Conservation (phyloP, 2,113 vertebrate genomes). For the Chunga burmeisteri region DNA sequence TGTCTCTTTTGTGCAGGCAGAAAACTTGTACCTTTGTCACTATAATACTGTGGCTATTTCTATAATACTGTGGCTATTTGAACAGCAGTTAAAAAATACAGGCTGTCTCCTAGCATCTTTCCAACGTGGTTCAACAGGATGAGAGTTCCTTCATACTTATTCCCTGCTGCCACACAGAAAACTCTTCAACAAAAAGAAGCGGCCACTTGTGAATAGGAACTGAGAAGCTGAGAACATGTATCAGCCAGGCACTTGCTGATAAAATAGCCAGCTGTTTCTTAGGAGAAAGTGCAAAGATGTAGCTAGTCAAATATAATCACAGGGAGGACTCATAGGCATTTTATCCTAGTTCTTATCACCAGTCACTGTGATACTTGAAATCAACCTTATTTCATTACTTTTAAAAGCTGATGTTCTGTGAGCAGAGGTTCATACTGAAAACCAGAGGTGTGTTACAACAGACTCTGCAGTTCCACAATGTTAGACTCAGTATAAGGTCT, state of each 20-base stretch:
- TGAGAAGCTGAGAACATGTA: neutral
- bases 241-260: neutral
- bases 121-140: neutral
- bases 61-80: neutral
- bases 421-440: neutral
- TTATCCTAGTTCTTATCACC: neutral
- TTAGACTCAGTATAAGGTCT: neutral
- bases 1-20: neutral
- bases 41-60: neutral
- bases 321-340: neutral
- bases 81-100: neutral
- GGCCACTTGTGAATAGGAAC: neutral
- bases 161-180: neutral
- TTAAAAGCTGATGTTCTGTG: neutral
- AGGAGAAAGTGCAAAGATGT: neutral
- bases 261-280: neutral
- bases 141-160: neutral
- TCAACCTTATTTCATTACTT: neutral
- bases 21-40: neutral
- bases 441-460: neutral
- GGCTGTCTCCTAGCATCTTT: neutral
- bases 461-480: neutral
- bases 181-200: neutral
- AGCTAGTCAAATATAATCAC: neutral
- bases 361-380: neutral